phyloP scores from a whole-genome alignment of 2,888 invertebrate genomes.

The Brenthis hecate region DNA sequence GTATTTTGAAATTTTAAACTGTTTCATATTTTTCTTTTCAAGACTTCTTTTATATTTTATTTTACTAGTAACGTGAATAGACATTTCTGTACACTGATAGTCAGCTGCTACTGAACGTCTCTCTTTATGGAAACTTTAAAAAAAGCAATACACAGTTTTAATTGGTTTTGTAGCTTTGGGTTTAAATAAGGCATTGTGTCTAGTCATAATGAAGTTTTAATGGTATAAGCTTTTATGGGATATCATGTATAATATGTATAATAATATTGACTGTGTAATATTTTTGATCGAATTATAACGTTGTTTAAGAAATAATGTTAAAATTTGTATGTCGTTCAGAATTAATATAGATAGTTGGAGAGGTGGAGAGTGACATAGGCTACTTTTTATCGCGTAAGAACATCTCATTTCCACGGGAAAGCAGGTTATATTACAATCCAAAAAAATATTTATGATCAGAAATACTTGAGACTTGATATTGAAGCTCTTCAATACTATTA shows the following conservation, averaged over 20 bases:
- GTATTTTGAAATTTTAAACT: constrained; percentile 1
- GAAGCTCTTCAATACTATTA: too few relatives aligned
- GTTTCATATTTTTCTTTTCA: background rate
- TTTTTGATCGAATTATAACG: background rate
- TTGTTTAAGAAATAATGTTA: background rate
- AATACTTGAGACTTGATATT: too few relatives aligned
- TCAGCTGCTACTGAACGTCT: background rate
- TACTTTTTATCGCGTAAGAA: too few relatives aligned
- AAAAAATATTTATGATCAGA: too few relatives aligned
- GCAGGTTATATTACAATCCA: too few relatives aligned
- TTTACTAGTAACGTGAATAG: background rate
- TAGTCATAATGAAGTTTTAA: constrained; percentile 16
- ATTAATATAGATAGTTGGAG: too few relatives aligned
- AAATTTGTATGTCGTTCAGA: too few relatives aligned
- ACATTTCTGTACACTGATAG: constrained; percentile 4
- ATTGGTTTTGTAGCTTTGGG: constrained; percentile 7
- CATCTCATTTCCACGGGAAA: too few relatives aligned
- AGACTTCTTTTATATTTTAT: background rate
- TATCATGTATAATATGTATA: background rate
- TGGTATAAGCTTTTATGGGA: constrained; percentile 10
- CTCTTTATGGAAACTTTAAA: background rate
- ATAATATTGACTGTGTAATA: constrained; percentile 2
- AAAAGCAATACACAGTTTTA: constrained; percentile 6
- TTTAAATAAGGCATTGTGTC: constrained; percentile 12
- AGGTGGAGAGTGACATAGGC: too few relatives aligned